Evolutionary conservation across 2,797 vertebrate genomes (phyloP).

Genomic region (Ceyx erithaca): DNA sequence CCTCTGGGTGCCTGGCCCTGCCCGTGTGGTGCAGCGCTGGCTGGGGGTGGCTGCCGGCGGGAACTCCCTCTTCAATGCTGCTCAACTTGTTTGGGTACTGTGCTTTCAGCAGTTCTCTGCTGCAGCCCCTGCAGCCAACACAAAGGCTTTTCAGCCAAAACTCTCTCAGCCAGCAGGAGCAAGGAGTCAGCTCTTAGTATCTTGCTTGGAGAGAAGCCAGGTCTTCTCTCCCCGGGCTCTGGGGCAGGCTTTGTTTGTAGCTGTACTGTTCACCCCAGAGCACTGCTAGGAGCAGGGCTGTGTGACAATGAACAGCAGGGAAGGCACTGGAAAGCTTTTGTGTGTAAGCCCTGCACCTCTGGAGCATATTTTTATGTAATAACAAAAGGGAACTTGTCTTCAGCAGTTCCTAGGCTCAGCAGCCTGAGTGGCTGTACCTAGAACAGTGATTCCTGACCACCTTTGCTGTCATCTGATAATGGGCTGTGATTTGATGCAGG

Average conservation of each 20-base stretch:
- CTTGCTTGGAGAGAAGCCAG: not conserved
- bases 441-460: not conserved
- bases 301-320: not conserved
- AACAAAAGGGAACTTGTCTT: not conserved
- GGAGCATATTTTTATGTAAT: not conserved
- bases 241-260: not conserved
- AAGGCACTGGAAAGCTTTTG: not conserved
- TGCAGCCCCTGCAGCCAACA: not conserved
- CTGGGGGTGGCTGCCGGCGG: not conserved
- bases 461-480: not conserved
- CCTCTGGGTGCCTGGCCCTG: not conserved
- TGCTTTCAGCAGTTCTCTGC: not conserved
- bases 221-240: not conserved
- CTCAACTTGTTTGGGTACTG: conserved; percentile 24
- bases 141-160: not conserved
- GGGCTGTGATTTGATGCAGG: not conserved
- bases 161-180: not conserved
- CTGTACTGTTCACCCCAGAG: fast-evolving
- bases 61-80: not conserved
- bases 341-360: not conserved
- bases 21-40: not conserved
- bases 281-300: not conserved
- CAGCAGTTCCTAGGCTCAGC: not conserved
- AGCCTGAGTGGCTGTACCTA: not conserved
- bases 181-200: fast-evolving